Conservation (phyloP, 2,113 vertebrate species). For the Agapornis roseicollis region DNA sequence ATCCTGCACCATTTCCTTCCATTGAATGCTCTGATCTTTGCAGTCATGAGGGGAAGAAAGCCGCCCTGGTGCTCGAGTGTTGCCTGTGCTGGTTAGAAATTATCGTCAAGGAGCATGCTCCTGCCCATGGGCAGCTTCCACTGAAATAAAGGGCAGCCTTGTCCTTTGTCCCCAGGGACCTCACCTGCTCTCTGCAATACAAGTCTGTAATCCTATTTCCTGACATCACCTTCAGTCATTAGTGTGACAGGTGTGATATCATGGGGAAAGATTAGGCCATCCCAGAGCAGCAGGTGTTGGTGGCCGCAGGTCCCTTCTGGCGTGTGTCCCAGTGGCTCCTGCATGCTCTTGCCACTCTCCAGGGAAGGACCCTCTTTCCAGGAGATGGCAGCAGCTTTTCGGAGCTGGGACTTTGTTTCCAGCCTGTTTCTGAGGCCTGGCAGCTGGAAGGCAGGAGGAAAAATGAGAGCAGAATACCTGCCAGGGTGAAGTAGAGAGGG, state of each 20-base stretch:
- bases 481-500: background rate
- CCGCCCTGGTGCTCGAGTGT: background rate
- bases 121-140: background rate
- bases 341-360: background rate
- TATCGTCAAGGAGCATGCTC: fast-evolving
- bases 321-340: fast-evolving
- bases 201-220: background rate
- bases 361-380: conserved; percentile 49
- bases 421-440: background rate
- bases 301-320: background rate
- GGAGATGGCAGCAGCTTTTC: conserved; percentile 68
- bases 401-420: background rate
- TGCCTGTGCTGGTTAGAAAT: background rate
- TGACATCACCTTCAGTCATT: background rate
- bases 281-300: background rate
- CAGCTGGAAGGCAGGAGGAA: background rate
- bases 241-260: background rate
- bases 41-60: background rate
- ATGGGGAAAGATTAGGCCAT: background rate
- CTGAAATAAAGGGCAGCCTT: background rate
- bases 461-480: background rate
- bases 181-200: background rate
- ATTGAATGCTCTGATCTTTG: background rate
- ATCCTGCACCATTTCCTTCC: background rate
- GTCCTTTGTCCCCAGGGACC: fast-evolving